phyloP scores from a whole-genome alignment of 2,113 vertebrate species.

The Taxidea taxus region DNA sequence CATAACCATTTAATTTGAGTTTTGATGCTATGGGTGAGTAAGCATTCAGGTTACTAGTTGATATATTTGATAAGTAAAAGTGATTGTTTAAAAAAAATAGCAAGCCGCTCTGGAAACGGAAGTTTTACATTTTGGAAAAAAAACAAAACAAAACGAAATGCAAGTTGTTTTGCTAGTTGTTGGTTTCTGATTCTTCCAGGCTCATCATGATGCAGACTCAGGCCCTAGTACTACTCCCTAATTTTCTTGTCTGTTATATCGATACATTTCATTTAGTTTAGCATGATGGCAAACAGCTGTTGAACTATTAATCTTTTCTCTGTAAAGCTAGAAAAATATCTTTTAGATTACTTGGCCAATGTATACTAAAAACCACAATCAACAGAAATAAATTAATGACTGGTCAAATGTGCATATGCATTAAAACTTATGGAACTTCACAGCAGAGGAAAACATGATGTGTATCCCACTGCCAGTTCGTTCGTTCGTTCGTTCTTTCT shows the following conservation, averaged over 20 bases:
- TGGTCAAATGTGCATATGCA: not conserved
- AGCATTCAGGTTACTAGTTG: constrained; percentile 71
- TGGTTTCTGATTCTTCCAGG: constrained; percentile 64
- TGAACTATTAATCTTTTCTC: constrained; percentile 65
- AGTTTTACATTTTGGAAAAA: constrained; percentile 54
- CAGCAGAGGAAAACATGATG: not conserved
- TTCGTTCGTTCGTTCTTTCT: not conserved
- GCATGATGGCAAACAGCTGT: constrained; percentile 62
- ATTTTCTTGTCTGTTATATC: constrained; percentile 64
- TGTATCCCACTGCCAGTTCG: not conserved
- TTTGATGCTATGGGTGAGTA: constrained; percentile 52
- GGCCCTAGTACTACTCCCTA: not conserved
- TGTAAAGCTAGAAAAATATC: constrained; percentile 47
- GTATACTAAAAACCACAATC: constrained; percentile 45
- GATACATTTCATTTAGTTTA: constrained; percentile 65
- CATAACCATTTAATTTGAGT: constrained; percentile 58
- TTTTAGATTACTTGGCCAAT: constrained; percentile 42
- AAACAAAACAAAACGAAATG: constrained; percentile 24
- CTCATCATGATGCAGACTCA: not conserved
- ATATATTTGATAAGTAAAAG: constrained; percentile 61
- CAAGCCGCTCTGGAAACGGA: not conserved
- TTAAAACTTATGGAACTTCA: constrained; percentile 44
- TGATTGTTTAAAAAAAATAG: constrained; percentile 20
- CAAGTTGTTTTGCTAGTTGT: constrained; percentile 48
- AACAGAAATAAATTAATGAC: constrained; percentile 42